Conservation (phyloP, 2,888 invertebrate species). For the Anodontia alba region DNA sequence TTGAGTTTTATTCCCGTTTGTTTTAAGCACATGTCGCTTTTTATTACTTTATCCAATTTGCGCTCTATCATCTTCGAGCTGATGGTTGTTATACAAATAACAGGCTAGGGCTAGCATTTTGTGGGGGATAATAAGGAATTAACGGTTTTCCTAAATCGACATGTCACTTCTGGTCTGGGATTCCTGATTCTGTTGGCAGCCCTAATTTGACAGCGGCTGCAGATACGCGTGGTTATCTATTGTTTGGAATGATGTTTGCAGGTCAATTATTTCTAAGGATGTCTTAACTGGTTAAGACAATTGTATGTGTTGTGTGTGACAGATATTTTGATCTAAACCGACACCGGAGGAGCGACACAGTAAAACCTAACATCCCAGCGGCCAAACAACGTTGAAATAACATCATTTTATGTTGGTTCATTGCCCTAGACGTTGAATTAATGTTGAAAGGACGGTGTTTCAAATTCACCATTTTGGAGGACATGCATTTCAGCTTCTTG, state of each 20-base stretch:
- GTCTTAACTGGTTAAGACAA: background rate
- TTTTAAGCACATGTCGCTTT: constrained; percentile 19
- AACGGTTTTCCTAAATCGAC: constrained; percentile 14
- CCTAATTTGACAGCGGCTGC: constrained; percentile 10
- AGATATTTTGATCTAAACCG: background rate
- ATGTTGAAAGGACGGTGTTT: too few species aligned
- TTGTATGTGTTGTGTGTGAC: background rate
- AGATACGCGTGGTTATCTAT: constrained; percentile 13
- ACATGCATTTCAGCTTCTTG: too few species aligned
- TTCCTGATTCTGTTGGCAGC: constrained; percentile 9
- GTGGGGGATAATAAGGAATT: constrained; percentile 7
- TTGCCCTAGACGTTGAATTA: too few species aligned
- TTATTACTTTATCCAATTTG: constrained; percentile 20
- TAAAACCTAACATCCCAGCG: too few species aligned
- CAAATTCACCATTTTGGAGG: too few species aligned
- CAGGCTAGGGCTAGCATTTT: constrained; percentile 22
- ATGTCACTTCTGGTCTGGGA: constrained; percentile 14
- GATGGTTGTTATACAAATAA: constrained; percentile 50
- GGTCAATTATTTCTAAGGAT: background rate
- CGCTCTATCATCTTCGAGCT: constrained; percentile 17
- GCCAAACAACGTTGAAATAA: too few species aligned
- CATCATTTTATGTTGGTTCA: too few species aligned
- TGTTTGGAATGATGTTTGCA: constrained; percentile 11
- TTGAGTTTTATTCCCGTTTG: constrained; percentile 20
- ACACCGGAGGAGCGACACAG: background rate